A percentile compares a stretch with the other conserved stretches of the same genome.
These are phyloP conservation scores for Pogona vitticeps DNA, from an alignment of 2,113 vertebrate genomes.

Conservation along the genomic window DNA sequence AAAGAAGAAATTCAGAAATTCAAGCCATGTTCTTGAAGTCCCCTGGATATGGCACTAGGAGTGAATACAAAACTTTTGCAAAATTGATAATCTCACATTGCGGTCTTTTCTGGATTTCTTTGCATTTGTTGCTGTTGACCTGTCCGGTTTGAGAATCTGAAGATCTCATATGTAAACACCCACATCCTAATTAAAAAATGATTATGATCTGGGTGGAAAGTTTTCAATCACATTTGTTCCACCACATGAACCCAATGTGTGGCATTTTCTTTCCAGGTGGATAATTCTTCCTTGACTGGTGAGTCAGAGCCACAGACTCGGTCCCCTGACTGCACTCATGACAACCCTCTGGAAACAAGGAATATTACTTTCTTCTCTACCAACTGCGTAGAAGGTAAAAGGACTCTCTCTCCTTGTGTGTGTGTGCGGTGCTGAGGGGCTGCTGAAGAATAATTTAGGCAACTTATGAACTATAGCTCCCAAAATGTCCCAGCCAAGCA, in stretches of 20 bases:
- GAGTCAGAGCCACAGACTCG: constrained; percentile 35
- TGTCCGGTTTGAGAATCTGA: neutral
- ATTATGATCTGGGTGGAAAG: neutral
- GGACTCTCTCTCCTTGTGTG: neutral
- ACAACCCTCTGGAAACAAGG: constrained; percentile 28
- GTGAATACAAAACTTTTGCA: no score
- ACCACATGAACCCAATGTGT: neutral
- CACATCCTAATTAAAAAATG: neutral
- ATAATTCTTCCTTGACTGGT: constrained; percentile 31
- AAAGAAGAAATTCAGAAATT: no score
- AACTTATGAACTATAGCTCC: no score
- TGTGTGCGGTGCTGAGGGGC: no score
- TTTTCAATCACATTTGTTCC: no score
- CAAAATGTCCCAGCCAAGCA: no score
- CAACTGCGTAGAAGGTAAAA: constrained; percentile 31
- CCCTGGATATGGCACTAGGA: no score
- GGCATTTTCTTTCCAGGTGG: neutral
- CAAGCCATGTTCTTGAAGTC: no score
- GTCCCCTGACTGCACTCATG: constrained; percentile 29
- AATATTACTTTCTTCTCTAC: constrained; percentile 38
- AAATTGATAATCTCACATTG: no score
- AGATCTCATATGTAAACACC: neutral
- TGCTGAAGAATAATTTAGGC: no score
- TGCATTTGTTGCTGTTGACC: neutral
- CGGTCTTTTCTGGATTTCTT: neutral